These are phyloP conservation scores for Palloptera scutellata DNA, from an alignment of 2,888 invertebrate genomes.

Conservation along the genomic window DNA sequence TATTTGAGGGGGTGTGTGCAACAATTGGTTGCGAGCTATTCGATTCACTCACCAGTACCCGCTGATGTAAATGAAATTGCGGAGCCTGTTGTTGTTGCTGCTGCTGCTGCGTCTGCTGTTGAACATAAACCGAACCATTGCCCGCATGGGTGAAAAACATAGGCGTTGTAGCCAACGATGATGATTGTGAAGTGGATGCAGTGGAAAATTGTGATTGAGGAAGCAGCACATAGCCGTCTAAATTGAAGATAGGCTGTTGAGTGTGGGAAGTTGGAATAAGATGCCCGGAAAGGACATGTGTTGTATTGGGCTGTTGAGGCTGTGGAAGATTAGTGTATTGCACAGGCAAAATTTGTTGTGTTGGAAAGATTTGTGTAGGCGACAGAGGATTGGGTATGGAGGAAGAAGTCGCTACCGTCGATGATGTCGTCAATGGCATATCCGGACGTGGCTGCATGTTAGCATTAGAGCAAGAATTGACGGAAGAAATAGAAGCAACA, in stretches of 20 bases:
- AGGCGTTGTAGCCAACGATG: conserved; percentile 39
- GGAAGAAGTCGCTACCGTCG: conserved; percentile 33
- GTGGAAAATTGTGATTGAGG: conserved; percentile 42
- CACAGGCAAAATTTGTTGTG: conserved; percentile 63
- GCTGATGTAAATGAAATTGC: conserved; percentile 45
- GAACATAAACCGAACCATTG: conserved; percentile 24
- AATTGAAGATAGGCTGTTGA: conserved; percentile 45
- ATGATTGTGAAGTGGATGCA: conserved; percentile 25
- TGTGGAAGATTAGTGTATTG: conserved; percentile 63
- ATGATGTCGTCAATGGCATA: conserved; percentile 32
- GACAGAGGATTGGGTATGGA: conserved; percentile 48
- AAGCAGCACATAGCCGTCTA: conserved; percentile 51
- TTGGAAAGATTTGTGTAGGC: conserved; percentile 62
- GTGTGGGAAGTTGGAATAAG: conserved; percentile 24
- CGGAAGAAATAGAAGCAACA: conserved; percentile 40
- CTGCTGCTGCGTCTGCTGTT: conserved; percentile 42
- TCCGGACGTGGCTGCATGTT: conserved; percentile 44
- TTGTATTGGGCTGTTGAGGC: conserved; percentile 60
- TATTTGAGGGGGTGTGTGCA: conserved; percentile 34
- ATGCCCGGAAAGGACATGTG: conserved; percentile 40
- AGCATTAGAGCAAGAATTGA: conserved; percentile 30
- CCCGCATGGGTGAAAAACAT: conserved; percentile 35
- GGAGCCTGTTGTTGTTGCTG: conserved; percentile 43
- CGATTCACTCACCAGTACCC: conserved; percentile 62
- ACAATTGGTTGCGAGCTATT: conserved; percentile 40